phyloP scores from a whole-genome alignment of 2,113 vertebrate genomes.

The Camelus dromedarius region DNA sequence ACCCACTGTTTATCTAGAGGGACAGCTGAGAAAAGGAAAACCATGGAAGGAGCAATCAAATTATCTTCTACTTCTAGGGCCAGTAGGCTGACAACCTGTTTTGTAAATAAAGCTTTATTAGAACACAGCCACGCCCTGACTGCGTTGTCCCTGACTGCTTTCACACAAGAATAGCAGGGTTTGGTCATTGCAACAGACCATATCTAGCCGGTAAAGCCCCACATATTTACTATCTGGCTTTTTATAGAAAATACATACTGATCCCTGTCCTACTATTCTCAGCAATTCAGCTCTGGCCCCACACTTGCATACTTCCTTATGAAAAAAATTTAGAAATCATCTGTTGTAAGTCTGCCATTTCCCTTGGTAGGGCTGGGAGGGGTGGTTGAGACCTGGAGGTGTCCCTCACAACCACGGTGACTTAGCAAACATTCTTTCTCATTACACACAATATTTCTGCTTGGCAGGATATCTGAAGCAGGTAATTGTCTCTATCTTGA shows the following conservation, averaged over 20 bases:
- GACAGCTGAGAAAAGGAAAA: background rate
- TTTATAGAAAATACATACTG: background rate
- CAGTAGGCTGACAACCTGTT: background rate
- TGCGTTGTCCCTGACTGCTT: background rate
- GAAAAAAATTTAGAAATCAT: background rate
- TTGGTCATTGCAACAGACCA: background rate
- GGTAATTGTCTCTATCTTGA: background rate
- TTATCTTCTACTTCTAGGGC: background rate
- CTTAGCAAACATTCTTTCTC: background rate
- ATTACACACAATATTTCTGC: background rate
- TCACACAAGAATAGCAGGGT: background rate
- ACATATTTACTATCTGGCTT: background rate
- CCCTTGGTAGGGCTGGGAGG: background rate
- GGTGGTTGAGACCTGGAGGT: background rate
- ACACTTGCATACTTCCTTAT: background rate
- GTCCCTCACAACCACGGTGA: background rate
- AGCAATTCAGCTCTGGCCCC: background rate
- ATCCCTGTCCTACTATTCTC: background rate
- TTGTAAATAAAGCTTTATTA: background rate
- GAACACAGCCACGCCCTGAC: background rate
- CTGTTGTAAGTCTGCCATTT: background rate
- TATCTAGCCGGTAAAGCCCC: background rate
- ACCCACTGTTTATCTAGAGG: background rate
- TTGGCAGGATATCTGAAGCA: background rate
- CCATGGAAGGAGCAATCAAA: background rate